phyloP scores from a whole-genome alignment of 1,140 invertebrate genomes.

The Platyura marginata region DNA sequence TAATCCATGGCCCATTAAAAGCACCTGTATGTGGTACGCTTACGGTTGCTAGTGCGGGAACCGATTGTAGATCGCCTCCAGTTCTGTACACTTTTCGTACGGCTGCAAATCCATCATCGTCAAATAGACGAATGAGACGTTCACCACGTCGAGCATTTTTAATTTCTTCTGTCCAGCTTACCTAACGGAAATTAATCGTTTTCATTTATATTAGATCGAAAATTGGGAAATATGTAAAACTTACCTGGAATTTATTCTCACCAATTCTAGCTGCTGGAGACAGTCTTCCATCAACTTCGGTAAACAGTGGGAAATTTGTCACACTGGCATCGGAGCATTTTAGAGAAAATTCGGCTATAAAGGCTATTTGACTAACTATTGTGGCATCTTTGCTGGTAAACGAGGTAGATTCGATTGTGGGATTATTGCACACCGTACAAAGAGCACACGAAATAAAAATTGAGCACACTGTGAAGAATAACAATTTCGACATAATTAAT shows the following conservation, averaged over 20 bases:
- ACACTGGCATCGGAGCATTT: constrained; percentile 42
- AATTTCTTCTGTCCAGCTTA: constrained; percentile 81
- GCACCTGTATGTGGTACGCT: constrained; percentile 65
- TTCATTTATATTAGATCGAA: not conserved
- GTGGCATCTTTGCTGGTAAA: constrained; percentile 86
- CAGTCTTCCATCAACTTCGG: constrained; percentile 65
- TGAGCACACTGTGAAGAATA: not conserved
- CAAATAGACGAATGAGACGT: constrained; percentile 63
- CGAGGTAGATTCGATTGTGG: constrained; percentile 39
- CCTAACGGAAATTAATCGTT: constrained; percentile 37
- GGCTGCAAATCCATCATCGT: constrained; percentile 78
- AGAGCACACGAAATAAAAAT: not conserved
- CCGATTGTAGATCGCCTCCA: constrained; percentile 39
- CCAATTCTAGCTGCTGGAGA: constrained; percentile 59
- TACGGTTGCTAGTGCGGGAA: constrained; percentile 58
- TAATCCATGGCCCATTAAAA: constrained; percentile 80
- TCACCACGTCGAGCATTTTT: constrained; percentile 60
- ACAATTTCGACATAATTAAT: not conserved
- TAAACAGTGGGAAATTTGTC: constrained; percentile 55
- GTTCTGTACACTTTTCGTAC: constrained; percentile 56
- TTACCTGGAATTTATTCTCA: constrained; percentile 61
- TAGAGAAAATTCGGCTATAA: constrained; percentile 53
- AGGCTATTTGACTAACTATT: constrained; percentile 64
- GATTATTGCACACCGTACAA: constrained; percentile 29
- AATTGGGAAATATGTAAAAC: constrained; percentile 4